Evolutionary conservation across 2,797 vertebrate species (phyloP), one percentile per base, ranked within the genome.

Genomic region (Pseudomugil gertrudae): DNA sequence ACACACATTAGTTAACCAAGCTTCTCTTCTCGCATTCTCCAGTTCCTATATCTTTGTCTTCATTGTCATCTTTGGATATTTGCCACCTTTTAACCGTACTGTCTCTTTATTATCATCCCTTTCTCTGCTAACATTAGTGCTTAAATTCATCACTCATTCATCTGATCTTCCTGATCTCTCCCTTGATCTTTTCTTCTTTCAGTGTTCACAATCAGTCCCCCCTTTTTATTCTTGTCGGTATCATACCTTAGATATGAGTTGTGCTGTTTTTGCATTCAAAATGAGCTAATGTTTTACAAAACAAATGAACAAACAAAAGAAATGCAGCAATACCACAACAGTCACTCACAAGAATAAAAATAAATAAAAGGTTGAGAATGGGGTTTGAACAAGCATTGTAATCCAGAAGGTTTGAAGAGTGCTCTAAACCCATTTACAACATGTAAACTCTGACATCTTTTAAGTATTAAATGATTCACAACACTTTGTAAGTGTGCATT

Each of bases 1-100:
- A 57, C 78, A 79, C 72, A 66, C 77, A 76, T 81, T 63, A 84
- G 71, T 82, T 79, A 76, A 83, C 66, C 72, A 68, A 69, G 69
- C 61, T 67, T 77, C 53, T 81, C 77, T 52, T 81, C 81, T 83
- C 70, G 5, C 71, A 62, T 79, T 86, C 82, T 79, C 74, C 38
- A 50, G 58, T 67, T 71, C 71, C 58, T 47, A 19, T 69, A 70
- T 77, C 63, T 36, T 66, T 73, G 55, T 84, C 57, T 61, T 57
- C 45, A 62, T 76, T 73, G 66, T 84, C 68, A 47, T 51, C 53
- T 60, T 54, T 60, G 66, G 73, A 74, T 26, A 17, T 70, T 60
- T 14, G 32, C 67, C 61, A 26, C 33, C 24, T 61, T 80, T 80
- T 67, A 80, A 67, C 74, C 60, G 59, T 4, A 2, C 40, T 56